These are phyloP conservation scores for Samia ricini DNA, from an alignment of 1,140 invertebrate species.

Conservation along the genomic window DNA sequence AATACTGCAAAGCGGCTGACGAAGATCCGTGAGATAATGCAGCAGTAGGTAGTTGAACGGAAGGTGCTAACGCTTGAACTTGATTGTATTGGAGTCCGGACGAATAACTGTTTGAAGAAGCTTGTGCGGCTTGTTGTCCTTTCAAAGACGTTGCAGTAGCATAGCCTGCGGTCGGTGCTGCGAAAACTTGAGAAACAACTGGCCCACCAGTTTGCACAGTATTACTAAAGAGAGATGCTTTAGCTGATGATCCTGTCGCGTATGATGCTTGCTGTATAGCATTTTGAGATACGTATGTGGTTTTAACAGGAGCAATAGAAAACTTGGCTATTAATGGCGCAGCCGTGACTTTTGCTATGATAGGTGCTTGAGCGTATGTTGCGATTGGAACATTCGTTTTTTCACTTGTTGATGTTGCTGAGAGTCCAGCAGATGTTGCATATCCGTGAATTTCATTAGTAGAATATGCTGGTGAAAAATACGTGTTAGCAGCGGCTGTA, in stretches of 20 bases:
- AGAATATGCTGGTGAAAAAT: slow-evolving; percentile 29
- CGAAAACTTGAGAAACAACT: slow-evolving; percentile 65
- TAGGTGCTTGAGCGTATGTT: slow-evolving; percentile 70
- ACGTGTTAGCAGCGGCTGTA: slow-evolving; percentile 33
- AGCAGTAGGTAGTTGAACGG: slow-evolving; percentile 11
- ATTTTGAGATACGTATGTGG: slow-evolving; percentile 51
- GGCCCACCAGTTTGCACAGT: slow-evolving; percentile 44
- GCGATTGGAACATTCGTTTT: slow-evolving; percentile 51
- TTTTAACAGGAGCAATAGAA: slow-evolving; percentile 44
- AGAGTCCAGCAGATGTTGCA: slow-evolving; percentile 67
- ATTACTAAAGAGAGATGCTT: slow-evolving; percentile 53
- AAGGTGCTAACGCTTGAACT: slow-evolving; percentile 11
- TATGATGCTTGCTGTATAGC: slow-evolving; percentile 39
- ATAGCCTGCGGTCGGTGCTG: slow-evolving; percentile 52
- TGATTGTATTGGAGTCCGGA: slow-evolving; percentile 31
- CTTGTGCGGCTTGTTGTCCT: slow-evolving; percentile 29
- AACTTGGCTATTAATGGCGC: slow-evolving; percentile 70
- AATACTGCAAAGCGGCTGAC: slow-evolving; percentile 28
- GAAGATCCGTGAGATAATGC: slow-evolving; percentile 19
- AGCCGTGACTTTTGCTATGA: slow-evolving; percentile 71
- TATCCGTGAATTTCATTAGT: slow-evolving; percentile 65
- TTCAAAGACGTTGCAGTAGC: slow-evolving; percentile 44
- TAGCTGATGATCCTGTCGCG: slow-evolving; percentile 44
- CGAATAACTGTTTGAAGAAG: slow-evolving; percentile 10
- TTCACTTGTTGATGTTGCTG: slow-evolving; percentile 35